Conservation (phyloP, 2,797 vertebrate genomes). For the Onychomys leucogaster region DNA sequence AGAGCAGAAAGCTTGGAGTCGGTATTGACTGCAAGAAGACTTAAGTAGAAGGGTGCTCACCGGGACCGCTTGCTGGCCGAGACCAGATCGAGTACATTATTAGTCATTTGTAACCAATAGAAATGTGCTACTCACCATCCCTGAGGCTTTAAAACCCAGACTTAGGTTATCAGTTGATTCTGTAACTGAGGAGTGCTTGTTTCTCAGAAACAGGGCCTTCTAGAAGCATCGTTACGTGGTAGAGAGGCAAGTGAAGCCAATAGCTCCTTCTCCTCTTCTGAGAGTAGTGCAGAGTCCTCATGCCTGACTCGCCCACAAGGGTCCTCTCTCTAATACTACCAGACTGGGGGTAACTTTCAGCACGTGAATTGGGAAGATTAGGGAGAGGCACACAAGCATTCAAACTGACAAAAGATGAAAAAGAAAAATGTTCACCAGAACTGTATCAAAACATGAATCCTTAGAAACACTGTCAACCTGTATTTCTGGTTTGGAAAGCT, state of each 20-base stretch:
- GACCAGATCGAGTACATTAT: neutral
- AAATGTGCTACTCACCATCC: neutral
- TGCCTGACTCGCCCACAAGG: neutral
- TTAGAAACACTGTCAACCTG: neutral
- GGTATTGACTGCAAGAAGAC: neutral
- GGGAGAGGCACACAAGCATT: neutral
- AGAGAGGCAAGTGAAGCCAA: neutral
- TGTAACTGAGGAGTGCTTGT: neutral
- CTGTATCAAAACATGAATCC: neutral
- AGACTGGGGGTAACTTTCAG: neutral
- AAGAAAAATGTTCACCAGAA: neutral
- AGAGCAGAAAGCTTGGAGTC: neutral
- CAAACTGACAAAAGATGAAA: neutral
- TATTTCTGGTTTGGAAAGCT: neutral
- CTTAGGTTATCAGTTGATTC: neutral
- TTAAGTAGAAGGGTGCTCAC: neutral
- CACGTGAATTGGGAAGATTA: neutral
- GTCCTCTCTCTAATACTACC: neutral
- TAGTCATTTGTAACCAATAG: neutral
- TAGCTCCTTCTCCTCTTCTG: neutral
- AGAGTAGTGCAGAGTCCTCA: neutral
- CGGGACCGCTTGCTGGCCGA: neutral
- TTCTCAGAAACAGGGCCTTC: neutral
- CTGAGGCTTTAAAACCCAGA: neutral
- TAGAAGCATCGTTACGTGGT: neutral